These are phyloP conservation scores for Phymastichus coffea DNA, from an alignment of 1,140 invertebrate genomes.

Conservation along the genomic window DNA sequence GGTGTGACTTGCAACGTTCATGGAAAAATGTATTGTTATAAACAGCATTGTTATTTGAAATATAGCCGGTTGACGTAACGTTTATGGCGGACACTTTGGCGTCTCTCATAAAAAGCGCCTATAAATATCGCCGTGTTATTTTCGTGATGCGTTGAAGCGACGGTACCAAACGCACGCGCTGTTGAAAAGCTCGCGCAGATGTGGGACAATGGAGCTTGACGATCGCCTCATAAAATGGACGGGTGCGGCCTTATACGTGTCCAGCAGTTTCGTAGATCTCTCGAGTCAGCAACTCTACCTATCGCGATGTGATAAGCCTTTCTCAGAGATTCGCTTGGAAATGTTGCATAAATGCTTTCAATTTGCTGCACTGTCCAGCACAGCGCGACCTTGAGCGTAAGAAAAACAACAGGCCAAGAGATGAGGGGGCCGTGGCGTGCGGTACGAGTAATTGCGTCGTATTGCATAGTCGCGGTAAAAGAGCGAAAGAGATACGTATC, in stretches of 20 bases:
- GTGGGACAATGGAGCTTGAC: not conserved
- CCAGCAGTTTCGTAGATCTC: not conserved
- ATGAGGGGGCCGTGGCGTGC: too few relatives aligned
- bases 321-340: too few relatives aligned
- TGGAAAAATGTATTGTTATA: slow-evolving; percentile 29
- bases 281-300: too few relatives aligned
- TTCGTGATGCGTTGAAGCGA: slow-evolving; percentile 36
- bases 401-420: too few relatives aligned
- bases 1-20: too few relatives aligned
- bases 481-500: not conserved
- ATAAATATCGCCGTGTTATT: slow-evolving; percentile 42
- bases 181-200: slow-evolving; percentile 7
- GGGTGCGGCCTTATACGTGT: not conserved
- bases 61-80: slow-evolving; percentile 37
- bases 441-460: not conserved
- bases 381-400: too few relatives aligned
- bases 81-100: slow-evolving; percentile 40
- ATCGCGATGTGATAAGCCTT: too few relatives aligned
- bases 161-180: slow-evolving; percentile 25
- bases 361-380: too few relatives aligned
- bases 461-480: not conserved
- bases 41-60: slow-evolving; percentile 37
- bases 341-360: too few relatives aligned
- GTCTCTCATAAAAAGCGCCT: slow-evolving; percentile 40
- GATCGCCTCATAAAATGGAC: not conserved